Evolutionary conservation across 2,113 vertebrate genomes (phyloP), one percentile per base, ranked within the genome.

Genomic region (Ochotona curzoniae): DNA sequence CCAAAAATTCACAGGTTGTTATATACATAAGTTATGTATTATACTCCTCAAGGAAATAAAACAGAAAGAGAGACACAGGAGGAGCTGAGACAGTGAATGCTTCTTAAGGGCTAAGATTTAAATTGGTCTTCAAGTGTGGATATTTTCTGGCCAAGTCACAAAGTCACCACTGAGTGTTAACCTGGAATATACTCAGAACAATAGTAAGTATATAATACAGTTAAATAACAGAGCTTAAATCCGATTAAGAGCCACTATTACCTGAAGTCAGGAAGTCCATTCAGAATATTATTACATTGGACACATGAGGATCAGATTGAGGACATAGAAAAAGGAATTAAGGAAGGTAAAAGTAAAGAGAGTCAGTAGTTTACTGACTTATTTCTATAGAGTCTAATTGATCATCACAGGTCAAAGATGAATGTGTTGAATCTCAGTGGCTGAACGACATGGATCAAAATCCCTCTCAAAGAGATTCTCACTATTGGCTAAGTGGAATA

Each of bases 401-500:
- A 70, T 14, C 51, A 28, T 54, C 32, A 67, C 12, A 81, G 28
- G 25, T 54, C 54, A 60, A 73, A 87, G 63, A 28, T 18, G 30
- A 76, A 61, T 12, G 1, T 18, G 32, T 66, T 67, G 20, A 61
- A 17, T 60, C 60, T 25, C 44, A 20, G 60, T 81, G 15, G 4
- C 44, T 63, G 23, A 13, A 57, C 61, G 44, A 57, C 30, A 83
- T 1, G 78, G 30, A 73, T 26, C 79, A 83, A 49, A 73, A 35
- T 32, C 63, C 54, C 51, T 88, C 32, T 63, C 21, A 73, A 44
- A 69, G 30, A 3, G 44, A 23, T 89, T 79, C 21, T 92, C 79
- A 75, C 51, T 74, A 32, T 79, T 76, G 88, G 35, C 11, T 82
- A 94, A 82, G 35, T 38, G 63, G 15, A n/a, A 81, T 23, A 49